Base-by-base conservation (phyloP, 2,888 invertebrate genomes). In the Agapetus fuscipes region DNA sequence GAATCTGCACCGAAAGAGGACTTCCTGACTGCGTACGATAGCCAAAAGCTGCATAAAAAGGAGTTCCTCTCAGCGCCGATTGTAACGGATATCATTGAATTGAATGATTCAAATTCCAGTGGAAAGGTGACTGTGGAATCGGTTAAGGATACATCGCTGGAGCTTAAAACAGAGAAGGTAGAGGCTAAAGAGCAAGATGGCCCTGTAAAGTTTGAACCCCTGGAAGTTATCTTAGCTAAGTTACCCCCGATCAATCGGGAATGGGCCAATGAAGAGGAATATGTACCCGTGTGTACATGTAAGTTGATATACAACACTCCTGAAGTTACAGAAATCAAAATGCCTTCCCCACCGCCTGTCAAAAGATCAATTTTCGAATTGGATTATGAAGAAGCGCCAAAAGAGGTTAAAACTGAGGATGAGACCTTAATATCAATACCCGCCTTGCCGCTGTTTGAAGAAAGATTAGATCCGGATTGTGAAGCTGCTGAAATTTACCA, bases 201-300 rank as follows among this genome's bases (percentile, higher is more conserved):
- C 38, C 39, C 45, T 13, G 48, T 42, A 28, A 45, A 43, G 16
- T 46, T 67, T 26, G 48, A 48, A 34, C 43, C 70, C 10, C 67
- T 74, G 13, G 74, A 76, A 50, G 76, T 76, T 46, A 78, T 81
- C 41, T 61, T 80, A 50, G 67, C 76, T 15, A 67, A 72, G 53
- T 64, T 84, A 52, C 83, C 83, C 31, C 79, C 81, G 1, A 57
- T 84, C 36, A 76, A 82, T 57, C 58, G 28, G n/a, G 29, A 17
- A 60, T 45, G 65, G 71, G 54, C 69, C 79, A 53, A 57, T 66
- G 56, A 61, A 71, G 69, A 60, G 56, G 50, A 59, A 57, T 16
- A 17, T 3, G 25, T 14, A 10, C 42, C 45, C 1, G 20, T 20
- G 2, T 48, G 48, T 33, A 45, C 48, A 7, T 48, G 48, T 12